These are phyloP conservation scores for Microdon myrmicae DNA, from an alignment of 2,888 invertebrate species.

Conservation along the genomic window DNA sequence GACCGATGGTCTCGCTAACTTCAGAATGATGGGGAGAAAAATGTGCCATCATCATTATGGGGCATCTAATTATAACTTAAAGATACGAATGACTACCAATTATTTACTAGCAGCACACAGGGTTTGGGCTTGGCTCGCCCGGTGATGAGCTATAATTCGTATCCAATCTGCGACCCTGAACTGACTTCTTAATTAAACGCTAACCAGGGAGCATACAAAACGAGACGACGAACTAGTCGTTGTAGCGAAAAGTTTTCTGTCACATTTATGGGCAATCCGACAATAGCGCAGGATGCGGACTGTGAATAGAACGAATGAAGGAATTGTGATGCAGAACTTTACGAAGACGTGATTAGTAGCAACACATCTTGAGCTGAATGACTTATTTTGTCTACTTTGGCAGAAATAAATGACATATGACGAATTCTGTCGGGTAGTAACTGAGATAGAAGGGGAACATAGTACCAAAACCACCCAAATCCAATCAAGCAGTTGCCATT, in stretches of 20 bases:
- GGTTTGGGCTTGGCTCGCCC: neutral
- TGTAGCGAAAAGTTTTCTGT: conserved; percentile 38
- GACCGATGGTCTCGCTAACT: conserved; percentile 38
- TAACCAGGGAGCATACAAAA: conserved; percentile 40
- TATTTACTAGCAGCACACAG: conserved; percentile 52
- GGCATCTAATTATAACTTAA: conserved; percentile 52
- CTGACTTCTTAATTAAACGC: conserved; percentile 52
- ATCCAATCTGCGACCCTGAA: conserved; percentile 53
- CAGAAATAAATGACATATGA: conserved; percentile 30
- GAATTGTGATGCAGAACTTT: conserved; percentile 30
- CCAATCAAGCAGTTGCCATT: too few species aligned
- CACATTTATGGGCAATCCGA: conserved; percentile 5
- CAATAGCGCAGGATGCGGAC: neutral
- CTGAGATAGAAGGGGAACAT: too few species aligned
- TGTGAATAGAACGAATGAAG: neutral
- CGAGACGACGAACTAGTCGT: too few species aligned
- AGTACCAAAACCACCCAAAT: too few species aligned
- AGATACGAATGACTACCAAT: conserved; percentile 51
- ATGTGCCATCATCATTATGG: conserved; percentile 52
- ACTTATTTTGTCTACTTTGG: conserved; percentile 31
- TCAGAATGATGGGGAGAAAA: conserved; percentile 35
- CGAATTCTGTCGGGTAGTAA: too few species aligned
- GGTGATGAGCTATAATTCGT: conserved; percentile 49
- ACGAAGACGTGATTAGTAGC: conserved; percentile 35
- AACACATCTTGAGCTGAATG: conserved; percentile 49